Percentiles rank a stretch among this genome's conserved stretches.
phyloP scores from a whole-genome alignment of 2,888 invertebrate genomes.

The Parascotia fuliginaria region DNA sequence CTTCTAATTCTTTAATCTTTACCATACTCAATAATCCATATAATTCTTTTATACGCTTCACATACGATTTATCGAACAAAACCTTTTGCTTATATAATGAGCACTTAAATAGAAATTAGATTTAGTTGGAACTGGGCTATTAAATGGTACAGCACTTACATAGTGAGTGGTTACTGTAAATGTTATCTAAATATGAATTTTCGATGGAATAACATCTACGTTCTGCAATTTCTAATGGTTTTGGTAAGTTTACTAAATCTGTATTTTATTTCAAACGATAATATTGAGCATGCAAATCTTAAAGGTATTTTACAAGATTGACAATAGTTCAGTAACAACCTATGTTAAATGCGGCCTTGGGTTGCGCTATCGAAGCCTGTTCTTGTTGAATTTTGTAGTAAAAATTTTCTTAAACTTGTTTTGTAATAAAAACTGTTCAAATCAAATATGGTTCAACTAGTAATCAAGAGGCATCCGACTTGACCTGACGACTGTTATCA shows the following conservation, averaged over 20 bases:
- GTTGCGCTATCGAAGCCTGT: neutral
- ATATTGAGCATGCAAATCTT: slow-evolving; percentile 5
- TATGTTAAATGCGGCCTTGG: neutral
- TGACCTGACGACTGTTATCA: no score
- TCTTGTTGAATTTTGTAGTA: neutral
- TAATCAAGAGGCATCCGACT: no score
- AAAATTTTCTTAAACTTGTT: neutral
- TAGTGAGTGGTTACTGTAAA: neutral
- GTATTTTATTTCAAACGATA: slow-evolving; percentile 1
- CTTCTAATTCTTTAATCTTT: neutral
- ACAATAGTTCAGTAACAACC: neutral
- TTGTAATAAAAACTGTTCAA: no score
- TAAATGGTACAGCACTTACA: neutral
- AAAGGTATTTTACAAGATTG: neutral
- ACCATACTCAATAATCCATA: slow-evolving; percentile 1
- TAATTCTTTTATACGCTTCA: slow-evolving; percentile 5
- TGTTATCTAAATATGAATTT: slow-evolving; percentile 5
- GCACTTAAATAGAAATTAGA: slow-evolving; percentile 3
- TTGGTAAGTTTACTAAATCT: slow-evolving; percentile 4
- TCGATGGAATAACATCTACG: neutral
- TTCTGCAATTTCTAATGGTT: neutral
- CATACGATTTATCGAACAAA: neutral
- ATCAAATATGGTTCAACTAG: no score
- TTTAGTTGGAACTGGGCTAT: slow-evolving; percentile 6
- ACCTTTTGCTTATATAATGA: neutral